phyloP scores from a whole-genome alignment of 2,113 vertebrate genomes.

The Cacatua alba region DNA sequence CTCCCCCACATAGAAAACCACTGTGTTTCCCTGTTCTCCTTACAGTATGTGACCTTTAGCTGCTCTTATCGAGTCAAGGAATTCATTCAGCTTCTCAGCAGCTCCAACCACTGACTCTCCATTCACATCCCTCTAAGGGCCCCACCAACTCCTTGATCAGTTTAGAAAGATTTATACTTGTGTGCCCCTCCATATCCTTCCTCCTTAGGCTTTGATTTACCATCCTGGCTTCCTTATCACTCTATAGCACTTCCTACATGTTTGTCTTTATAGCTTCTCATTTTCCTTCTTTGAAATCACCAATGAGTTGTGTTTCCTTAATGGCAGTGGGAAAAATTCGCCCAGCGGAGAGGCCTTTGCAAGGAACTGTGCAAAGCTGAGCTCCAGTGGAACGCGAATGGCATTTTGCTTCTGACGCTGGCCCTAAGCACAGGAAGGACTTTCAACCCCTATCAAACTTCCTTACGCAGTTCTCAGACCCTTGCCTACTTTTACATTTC shows the following conservation, averaged over 20 bases:
- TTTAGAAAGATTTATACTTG: slow-evolving; percentile 46
- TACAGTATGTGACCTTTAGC: slow-evolving; percentile 3
- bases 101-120: neutral
- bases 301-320: slow-evolving; percentile 25
- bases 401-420: neutral
- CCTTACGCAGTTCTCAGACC: neutral
- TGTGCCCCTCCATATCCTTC: slow-evolving; percentile 37
- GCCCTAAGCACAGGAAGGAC: slow-evolving; percentile 31
- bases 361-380: neutral
- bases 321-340: neutral
- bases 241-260: slow-evolving; percentile 23
- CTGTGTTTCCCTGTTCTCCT: slow-evolving; percentile 15
- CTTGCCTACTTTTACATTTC: slow-evolving; percentile 28
- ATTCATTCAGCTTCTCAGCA: slow-evolving; percentile 35
- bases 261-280: neutral
- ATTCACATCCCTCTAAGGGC: slow-evolving; percentile 21
- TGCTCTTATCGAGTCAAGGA: slow-evolving; percentile 49
- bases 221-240: slow-evolving; percentile 44
- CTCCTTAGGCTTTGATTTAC: slow-evolving; percentile 58
- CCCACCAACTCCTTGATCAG: neutral
- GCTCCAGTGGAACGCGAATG: neutral
- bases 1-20: neutral
- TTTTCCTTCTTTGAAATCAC: slow-evolving; percentile 4
- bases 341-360: neutral
- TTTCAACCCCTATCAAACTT: neutral